phyloP scores from a whole-genome alignment of 2,113 vertebrate genomes.

The Nipponia nippon region DNA sequence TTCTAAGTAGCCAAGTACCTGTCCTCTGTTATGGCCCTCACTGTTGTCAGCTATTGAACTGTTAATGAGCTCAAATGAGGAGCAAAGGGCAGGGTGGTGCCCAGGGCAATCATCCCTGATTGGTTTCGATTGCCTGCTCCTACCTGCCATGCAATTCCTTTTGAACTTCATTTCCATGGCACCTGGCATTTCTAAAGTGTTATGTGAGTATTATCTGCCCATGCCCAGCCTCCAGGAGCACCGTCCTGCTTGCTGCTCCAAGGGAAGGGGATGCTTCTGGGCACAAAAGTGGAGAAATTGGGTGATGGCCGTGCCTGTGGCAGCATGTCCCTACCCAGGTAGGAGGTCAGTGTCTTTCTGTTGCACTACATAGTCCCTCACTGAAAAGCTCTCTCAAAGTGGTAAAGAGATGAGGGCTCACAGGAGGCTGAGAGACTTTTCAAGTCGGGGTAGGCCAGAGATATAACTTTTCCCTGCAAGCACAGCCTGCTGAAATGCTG shows the following conservation, averaged over 20 bases:
- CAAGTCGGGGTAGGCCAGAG: not conserved
- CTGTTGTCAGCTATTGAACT: not conserved
- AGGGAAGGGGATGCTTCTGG: not conserved
- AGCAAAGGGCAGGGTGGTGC: not conserved
- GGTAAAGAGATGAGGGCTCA: not conserved
- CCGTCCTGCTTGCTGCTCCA: not conserved
- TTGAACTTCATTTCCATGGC: not conserved
- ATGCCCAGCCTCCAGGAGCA: not conserved
- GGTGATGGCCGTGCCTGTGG: not conserved
- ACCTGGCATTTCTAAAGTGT: not conserved
- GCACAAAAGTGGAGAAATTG: not conserved
- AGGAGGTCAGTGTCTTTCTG: not conserved
- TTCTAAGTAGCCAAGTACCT: not conserved
- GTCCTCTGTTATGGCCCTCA: not conserved
- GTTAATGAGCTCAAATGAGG: not conserved
- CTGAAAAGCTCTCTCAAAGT: not conserved
- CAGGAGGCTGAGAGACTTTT: not conserved
- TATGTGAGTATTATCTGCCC: not conserved
- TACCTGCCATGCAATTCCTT: not conserved
- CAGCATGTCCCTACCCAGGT: not conserved
- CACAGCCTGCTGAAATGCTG: not conserved
- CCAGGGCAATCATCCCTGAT: not conserved
- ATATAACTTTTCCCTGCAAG: not conserved
- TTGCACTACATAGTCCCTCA: not conserved
- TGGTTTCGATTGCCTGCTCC: not conserved